phyloP scores from a whole-genome alignment of 1,140 invertebrate genomes.

The Melitaea cinxia region DNA sequence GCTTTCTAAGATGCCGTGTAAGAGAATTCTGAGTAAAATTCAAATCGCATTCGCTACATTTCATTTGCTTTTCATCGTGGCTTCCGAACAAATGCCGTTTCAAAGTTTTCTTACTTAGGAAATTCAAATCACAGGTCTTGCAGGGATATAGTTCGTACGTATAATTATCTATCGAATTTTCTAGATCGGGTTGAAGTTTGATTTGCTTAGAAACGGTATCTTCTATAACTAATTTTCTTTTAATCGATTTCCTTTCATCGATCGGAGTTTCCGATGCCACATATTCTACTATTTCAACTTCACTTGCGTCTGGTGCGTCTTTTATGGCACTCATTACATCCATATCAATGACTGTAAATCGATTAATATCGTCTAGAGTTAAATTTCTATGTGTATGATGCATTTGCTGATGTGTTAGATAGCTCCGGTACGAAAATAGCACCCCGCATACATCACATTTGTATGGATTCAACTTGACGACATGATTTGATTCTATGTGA shows the following conservation, averaged over 20 bases:
- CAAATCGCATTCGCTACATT: constrained; percentile 14
- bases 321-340: too few relatives aligned
- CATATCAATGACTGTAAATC: too few relatives aligned
- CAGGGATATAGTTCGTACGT: constrained; percentile 11
- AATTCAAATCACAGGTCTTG: constrained; percentile 14
- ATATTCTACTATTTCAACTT: too few relatives aligned
- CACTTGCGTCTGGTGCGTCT: too few relatives aligned
- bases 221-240: too few relatives aligned
- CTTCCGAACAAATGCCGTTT: not conserved
- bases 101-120: constrained; percentile 3
- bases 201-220: not conserved
- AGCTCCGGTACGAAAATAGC: not conserved
- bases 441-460: constrained; percentile 5
- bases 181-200: not conserved
- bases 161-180: not conserved
- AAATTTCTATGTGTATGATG: constrained; percentile 11
- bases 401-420: constrained; percentile 5
- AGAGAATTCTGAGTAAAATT: constrained; percentile 17
- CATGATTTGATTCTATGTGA: constrained; percentile 18
- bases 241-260: too few relatives aligned
- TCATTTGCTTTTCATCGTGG: constrained; percentile 8
- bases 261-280: too few relatives aligned
- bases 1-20: not conserved
- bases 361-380: not conserved
- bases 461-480: too few relatives aligned